Percentiles rank a stretch among this genome's conserved stretches.
These are phyloP conservation scores for Etia nguti DNA, from an alignment of 2,113 vertebrate genomes.

Conservation along the genomic window DNA sequence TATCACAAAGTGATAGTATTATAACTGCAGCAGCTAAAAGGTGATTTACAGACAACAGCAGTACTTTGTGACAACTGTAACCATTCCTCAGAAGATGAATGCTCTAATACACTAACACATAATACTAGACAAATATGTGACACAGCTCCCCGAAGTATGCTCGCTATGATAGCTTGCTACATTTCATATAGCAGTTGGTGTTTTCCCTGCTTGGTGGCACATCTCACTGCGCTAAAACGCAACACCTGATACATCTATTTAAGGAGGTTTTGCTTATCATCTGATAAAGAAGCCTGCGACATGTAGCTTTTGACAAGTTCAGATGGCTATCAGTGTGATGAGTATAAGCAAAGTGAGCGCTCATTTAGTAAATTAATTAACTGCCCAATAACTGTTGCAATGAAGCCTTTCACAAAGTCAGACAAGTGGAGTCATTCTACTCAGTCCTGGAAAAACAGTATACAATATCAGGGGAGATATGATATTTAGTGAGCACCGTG, in stretches of 20 bases:
- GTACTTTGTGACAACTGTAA: neutral
- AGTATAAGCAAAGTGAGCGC: neutral
- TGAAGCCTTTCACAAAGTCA: neutral
- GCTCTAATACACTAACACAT: neutral
- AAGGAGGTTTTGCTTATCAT: conserved; percentile 7
- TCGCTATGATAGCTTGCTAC: neutral
- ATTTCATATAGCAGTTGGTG: neutral
- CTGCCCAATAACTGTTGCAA: neutral
- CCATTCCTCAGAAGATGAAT: neutral
- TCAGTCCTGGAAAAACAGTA: neutral
- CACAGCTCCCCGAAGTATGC: neutral
- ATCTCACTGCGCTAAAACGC: neutral
- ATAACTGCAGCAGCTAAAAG: neutral
- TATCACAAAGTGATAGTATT: neutral
- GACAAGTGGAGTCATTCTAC: conserved; percentile 22
- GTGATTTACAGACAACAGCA: conserved; percentile 7
- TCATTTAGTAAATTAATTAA: neutral
- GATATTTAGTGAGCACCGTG: conserved; percentile 3
- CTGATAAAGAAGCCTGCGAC: conserved; percentile 23
- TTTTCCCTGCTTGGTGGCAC: neutral
- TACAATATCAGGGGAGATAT: conserved; percentile 1
- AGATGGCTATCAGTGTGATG: neutral
- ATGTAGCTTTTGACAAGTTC: conserved; percentile 24
- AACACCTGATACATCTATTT: conserved; percentile 14
- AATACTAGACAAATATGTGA: neutral